Evolutionary conservation across 35 echinoderm and acorn worm species (phyloP), one percentile per base, ranked within the genome.

Genomic region (Ophiothrix spiculata): DNA sequence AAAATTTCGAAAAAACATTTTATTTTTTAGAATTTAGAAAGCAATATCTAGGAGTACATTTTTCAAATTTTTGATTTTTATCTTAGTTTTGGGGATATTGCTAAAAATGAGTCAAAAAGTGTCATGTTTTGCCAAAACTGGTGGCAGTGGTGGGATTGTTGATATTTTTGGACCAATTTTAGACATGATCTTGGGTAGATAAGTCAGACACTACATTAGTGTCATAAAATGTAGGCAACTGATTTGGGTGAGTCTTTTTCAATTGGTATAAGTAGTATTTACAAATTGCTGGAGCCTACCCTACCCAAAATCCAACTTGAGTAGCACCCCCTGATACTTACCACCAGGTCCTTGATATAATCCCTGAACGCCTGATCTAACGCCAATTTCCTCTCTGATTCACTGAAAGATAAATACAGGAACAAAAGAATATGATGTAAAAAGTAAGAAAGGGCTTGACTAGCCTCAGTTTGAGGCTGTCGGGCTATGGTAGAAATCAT

Each of bases 341-440:
- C 94, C 79, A 93, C 90, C 40, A 97, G 56, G 29, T 90, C 77
- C 74, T 86, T 85, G 32, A 97, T 42, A 42, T 80, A 79, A 80
- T 97, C 91, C 49, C 94, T 33, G 56, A 93, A 97, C 36, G 91
- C 90, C 81, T 97, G 94, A 40, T 97, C 94, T 79, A 93, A 90
- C 0, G 94, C 90, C 39, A 85, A 36, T 40, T 97, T 97, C 80
- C 85, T 93, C 56, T 97, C 94, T 78, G 63, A 56, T 23, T 97
- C 94, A 87, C 94, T 97, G 73, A 31, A 81, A 41, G 37, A 74
- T 32, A 15, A 87, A 81, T 21, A 42, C 34, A 31, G 46, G 25
- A 0, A 80, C 36, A 12, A 14, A 73, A 78, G 32, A 79, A 1
- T 3, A 41, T 39, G 38, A 39, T 40, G 8, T 1, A 82, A 39